These are phyloP conservation scores for Mantis religiosa DNA, from an alignment of 2,888 invertebrate genomes.

Conservation along the genomic window DNA sequence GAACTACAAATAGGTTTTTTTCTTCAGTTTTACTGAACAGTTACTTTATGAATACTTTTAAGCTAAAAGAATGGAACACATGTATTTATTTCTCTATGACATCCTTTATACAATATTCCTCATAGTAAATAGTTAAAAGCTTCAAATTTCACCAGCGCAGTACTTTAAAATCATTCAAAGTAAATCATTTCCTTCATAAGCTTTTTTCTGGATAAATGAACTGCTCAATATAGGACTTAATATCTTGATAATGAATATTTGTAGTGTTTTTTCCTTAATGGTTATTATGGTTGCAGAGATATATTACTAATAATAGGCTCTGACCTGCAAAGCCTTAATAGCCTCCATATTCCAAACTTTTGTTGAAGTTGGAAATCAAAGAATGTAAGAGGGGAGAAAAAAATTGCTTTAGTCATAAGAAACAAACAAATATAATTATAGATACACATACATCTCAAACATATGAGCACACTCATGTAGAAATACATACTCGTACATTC, in stretches of 20 bases:
- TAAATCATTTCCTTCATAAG: too few relatives aligned
- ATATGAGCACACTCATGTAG: neutral
- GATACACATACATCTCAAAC: neutral
- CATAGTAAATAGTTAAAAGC: too few relatives aligned
- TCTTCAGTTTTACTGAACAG: too few relatives aligned
- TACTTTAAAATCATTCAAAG: too few relatives aligned
- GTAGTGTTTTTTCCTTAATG: neutral
- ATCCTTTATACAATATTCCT: too few relatives aligned
- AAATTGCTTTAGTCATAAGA: neutral
- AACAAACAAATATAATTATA: neutral
- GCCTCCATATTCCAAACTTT: neutral
- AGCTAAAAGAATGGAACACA: too few relatives aligned
- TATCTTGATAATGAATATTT: neutral
- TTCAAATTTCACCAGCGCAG: too few relatives aligned
- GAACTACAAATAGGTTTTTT: too few relatives aligned
- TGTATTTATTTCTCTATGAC: too few relatives aligned
- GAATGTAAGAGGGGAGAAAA: neutral
- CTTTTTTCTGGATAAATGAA: too few relatives aligned
- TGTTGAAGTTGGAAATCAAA: neutral
- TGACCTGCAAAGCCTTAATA: neutral
- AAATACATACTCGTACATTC: neutral
- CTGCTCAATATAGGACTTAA: neutral
- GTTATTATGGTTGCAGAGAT: neutral
- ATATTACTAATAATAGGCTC: neutral
- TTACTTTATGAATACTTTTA: too few relatives aligned